phyloP scores from a whole-genome alignment of 2,888 invertebrate species.

The Dexiosoma caninum region DNA sequence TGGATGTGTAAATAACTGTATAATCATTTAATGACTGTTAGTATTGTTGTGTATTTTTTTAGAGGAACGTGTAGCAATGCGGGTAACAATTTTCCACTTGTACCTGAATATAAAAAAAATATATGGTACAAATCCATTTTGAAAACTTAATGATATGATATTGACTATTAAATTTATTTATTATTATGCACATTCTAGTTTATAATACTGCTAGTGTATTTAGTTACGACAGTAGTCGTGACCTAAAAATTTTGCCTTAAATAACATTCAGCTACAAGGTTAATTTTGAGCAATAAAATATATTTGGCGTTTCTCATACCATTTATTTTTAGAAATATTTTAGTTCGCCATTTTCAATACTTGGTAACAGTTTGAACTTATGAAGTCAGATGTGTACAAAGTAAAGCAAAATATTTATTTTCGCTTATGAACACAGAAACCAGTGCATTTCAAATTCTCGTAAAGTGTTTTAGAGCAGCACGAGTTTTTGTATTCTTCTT shows the following conservation, averaged over 20 bases:
- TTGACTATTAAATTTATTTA: slow-evolving; percentile 37
- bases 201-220: no score
- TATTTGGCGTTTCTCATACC: background rate
- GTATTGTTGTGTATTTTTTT: background rate
- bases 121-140: slow-evolving; percentile 12
- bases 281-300: slow-evolving; percentile 42
- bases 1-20: background rate
- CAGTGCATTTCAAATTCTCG: background rate
- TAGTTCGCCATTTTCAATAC: background rate
- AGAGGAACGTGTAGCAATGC: slow-evolving; percentile 48
- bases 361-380: slow-evolving; percentile 41
- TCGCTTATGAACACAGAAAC: background rate
- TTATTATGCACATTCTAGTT: no score
- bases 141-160: slow-evolving; percentile 41
- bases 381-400: slow-evolving; percentile 3
- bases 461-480: background rate
- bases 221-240: slow-evolving; percentile 22
- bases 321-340: background rate
- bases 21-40: slow-evolving; percentile 41
- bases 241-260: slow-evolving; percentile 48
- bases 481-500: background rate
- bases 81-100: slow-evolving; percentile 38
- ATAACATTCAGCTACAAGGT: slow-evolving; percentile 59
- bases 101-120: background rate
- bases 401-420: background rate